Conservation (phyloP, 2,797 vertebrate genomes). For the Girardinus metallicus region DNA sequence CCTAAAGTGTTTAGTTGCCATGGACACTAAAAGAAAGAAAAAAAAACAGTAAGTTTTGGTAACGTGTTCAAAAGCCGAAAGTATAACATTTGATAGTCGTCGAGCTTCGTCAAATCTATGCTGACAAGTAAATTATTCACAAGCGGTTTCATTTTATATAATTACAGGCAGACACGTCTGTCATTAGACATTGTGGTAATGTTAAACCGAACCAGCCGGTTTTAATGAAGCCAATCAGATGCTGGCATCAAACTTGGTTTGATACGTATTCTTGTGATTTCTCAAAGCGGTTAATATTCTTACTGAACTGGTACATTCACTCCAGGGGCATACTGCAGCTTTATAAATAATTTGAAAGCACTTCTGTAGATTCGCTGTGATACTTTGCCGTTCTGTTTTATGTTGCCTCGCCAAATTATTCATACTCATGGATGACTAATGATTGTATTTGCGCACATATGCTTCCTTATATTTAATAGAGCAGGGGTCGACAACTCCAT, state of each 20-base stretch:
- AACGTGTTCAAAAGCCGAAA: neutral
- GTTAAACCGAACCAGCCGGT: neutral
- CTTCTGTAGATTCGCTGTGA: neutral
- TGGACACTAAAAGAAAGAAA: conserved; percentile 1
- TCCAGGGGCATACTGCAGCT: neutral
- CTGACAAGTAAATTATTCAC: conserved; percentile 1
- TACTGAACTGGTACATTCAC: neutral
- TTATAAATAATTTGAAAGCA: neutral
- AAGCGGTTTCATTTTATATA: neutral
- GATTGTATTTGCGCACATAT: neutral
- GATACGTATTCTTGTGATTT: neutral
- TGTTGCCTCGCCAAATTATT: neutral
- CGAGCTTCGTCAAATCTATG: neutral
- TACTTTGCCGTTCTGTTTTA: neutral
- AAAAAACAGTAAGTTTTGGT: neutral
- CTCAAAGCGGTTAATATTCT: neutral
- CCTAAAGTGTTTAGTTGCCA: neutral
- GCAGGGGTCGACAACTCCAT: neutral
- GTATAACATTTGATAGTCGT: neutral
- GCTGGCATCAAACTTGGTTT: neutral
- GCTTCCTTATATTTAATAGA: neutral
- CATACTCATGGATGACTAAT: neutral
- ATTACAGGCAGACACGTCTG: neutral
- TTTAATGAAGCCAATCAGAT: neutral
- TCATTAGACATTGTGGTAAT: neutral